Conservation (phyloP, 2,113 vertebrate genomes). For the Rhinogobius similis region DNA sequence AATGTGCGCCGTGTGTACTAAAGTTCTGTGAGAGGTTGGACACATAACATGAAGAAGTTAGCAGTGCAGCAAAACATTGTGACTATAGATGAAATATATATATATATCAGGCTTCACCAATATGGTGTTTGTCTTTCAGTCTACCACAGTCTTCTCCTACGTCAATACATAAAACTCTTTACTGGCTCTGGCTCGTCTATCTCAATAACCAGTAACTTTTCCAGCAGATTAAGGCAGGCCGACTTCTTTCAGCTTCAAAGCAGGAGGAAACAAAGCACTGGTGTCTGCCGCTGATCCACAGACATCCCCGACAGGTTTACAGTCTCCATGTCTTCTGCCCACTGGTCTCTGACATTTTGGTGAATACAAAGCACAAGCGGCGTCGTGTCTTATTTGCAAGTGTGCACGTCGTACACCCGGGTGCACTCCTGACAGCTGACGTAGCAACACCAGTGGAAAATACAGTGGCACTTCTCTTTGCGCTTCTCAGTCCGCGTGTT, state of each 20-base stretch:
- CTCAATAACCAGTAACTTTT: slow-evolving; percentile 24
- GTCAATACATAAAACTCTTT: slow-evolving; percentile 43
- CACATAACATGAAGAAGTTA: slow-evolving; percentile 20
- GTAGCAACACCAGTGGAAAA: slow-evolving; percentile 99
- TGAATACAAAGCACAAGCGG: slow-evolving; percentile 13
- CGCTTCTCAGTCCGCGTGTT: slow-evolving; percentile 97
- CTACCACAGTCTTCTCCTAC: slow-evolving; percentile 39
- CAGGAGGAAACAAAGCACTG: slow-evolving; percentile 22
- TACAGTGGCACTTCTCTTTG: slow-evolving; percentile 98
- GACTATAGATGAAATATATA: slow-evolving; percentile 29
- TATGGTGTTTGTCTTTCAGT: slow-evolving; percentile 64
- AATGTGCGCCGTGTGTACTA: slow-evolving; percentile 49
- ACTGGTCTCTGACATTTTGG: slow-evolving; percentile 37
- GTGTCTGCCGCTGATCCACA: slow-evolving; percentile 18
- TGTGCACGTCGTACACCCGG: slow-evolving; percentile 94
- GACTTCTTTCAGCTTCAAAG: slow-evolving; percentile 42
- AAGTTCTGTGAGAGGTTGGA: neutral
- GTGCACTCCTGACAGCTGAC: slow-evolving; percentile 98
- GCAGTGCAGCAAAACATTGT: slow-evolving; percentile 45
- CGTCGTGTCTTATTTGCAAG: slow-evolving; percentile 86
- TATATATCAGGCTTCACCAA: slow-evolving; percentile 62
- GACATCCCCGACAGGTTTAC: slow-evolving; percentile 25
- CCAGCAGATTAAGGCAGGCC: slow-evolving; percentile 39
- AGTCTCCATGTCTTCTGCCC: slow-evolving; percentile 38
- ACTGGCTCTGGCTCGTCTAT: slow-evolving; percentile 13